Evolutionary conservation across 2,113 vertebrate genomes (phyloP).

Genomic region (Ardeotis arabs): DNA sequence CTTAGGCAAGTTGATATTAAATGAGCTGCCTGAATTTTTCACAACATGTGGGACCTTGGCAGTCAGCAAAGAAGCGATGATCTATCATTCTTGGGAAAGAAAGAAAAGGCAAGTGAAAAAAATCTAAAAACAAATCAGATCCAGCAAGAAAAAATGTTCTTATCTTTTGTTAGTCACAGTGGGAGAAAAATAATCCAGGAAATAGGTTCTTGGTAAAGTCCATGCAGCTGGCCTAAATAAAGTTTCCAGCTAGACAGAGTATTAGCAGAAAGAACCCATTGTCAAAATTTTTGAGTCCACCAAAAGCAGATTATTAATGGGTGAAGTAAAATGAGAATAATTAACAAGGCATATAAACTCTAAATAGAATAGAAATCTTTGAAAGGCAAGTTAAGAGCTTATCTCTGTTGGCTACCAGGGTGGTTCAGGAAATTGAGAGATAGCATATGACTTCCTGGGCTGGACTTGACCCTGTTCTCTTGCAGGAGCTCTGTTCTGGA

Average conservation of each 20-base stretch:
- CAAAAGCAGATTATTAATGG: not conserved
- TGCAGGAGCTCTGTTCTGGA: not conserved
- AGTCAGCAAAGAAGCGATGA: not conserved
- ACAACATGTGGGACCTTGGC: not conserved
- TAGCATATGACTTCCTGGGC: not conserved
- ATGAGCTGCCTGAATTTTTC: not conserved
- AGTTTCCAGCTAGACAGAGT: not conserved
- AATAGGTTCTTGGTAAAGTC: not conserved
- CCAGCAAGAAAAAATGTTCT: not conserved
- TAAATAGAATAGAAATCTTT: not conserved
- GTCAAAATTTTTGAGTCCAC: not conserved
- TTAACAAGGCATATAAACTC: not conserved
- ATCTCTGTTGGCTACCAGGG: not conserved
- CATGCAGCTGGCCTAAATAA: not conserved
- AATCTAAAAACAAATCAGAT: not conserved
- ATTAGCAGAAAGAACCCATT: not conserved
- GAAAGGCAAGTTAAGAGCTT: not conserved
- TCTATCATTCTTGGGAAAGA: not conserved
- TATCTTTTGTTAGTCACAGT: not conserved
- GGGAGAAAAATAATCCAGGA: not conserved
- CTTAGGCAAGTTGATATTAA: not conserved
- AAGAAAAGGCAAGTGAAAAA: constrained; percentile 15
- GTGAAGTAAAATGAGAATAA: constrained; percentile 11
- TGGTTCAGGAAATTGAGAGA: not conserved
- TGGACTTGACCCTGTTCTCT: not conserved